These are phyloP conservation scores for Oreochromis grahami DNA, from an alignment of 2,797 vertebrate genomes.

Conservation along the genomic window DNA sequence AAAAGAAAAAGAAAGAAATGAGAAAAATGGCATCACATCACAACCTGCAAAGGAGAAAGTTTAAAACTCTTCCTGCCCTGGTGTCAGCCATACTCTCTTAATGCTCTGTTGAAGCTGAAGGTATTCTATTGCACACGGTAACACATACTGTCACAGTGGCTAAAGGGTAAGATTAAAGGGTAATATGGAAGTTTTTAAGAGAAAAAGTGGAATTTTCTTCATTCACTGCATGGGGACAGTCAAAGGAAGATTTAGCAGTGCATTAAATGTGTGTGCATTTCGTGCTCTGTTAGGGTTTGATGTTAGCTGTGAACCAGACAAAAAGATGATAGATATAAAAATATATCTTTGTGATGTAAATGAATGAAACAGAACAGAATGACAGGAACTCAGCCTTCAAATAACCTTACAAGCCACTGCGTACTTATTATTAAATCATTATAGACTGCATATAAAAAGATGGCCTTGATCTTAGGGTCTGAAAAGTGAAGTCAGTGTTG, in stretches of 20 bases:
- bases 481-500: neutral
- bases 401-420: accelerated
- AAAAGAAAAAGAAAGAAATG: neutral
- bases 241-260: neutral
- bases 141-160: neutral
- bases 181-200: neutral
- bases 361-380: neutral
- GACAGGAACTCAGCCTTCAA: neutral
- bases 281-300: neutral
- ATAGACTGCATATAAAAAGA: neutral
- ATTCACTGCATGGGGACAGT: neutral
- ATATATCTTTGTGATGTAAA: neutral
- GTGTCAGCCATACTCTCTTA: neutral
- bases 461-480: neutral
- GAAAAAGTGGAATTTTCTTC: neutral
- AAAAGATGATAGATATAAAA: neutral
- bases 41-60: neutral
- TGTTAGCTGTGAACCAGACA: neutral
- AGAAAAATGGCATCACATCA: neutral
- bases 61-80: neutral
- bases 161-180: neutral
- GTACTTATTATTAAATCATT: neutral
- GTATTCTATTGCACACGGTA: neutral
- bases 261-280: neutral
- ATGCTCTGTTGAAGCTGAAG: neutral